Evolutionary conservation across 2,888 invertebrate species (phyloP).

Genomic region (Petrolisthes manimaculis): DNA sequence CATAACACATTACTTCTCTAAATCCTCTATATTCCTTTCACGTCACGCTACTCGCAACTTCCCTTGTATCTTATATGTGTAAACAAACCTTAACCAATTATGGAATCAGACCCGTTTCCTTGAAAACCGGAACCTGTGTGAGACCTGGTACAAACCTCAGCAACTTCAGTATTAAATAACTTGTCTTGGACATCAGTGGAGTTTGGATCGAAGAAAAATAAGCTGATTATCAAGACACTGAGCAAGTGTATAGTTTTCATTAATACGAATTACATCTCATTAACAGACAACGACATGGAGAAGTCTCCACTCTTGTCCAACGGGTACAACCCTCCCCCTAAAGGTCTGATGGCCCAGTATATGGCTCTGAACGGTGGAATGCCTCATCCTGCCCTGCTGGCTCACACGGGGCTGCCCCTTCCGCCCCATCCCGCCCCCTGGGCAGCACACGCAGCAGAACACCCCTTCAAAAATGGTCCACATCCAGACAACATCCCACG

Average conservation of each 20-base stretch:
- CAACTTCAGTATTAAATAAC: too few species aligned
- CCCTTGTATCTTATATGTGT: too few species aligned
- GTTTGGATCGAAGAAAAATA: too few species aligned
- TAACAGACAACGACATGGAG: conserved; percentile 56
- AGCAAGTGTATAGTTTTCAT: background rate
- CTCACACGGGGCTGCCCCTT: conserved; percentile 63
- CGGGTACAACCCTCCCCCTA: conserved; percentile 65
- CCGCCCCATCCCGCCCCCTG: conserved; percentile 63
- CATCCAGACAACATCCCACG: conserved; percentile 61
- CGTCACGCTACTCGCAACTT: too few species aligned
- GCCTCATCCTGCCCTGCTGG: conserved; percentile 65
- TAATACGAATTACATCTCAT: background rate
- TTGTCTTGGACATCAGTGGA: too few species aligned
- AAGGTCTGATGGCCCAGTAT: conserved; percentile 65
- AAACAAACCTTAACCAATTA: too few species aligned
- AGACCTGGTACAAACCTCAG: too few species aligned
- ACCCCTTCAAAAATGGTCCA: conserved; percentile 61
- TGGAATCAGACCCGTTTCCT: too few species aligned
- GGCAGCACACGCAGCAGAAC: conserved; percentile 59
- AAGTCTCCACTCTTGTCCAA: conserved; percentile 63
- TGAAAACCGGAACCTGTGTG: too few species aligned
- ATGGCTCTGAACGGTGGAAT: conserved; percentile 65
- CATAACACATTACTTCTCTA: too few species aligned
- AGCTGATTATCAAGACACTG: background rate
- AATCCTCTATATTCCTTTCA: too few species aligned